phyloP scores from a whole-genome alignment of 2,797 vertebrate genomes.

The Sebastes glaucus region DNA sequence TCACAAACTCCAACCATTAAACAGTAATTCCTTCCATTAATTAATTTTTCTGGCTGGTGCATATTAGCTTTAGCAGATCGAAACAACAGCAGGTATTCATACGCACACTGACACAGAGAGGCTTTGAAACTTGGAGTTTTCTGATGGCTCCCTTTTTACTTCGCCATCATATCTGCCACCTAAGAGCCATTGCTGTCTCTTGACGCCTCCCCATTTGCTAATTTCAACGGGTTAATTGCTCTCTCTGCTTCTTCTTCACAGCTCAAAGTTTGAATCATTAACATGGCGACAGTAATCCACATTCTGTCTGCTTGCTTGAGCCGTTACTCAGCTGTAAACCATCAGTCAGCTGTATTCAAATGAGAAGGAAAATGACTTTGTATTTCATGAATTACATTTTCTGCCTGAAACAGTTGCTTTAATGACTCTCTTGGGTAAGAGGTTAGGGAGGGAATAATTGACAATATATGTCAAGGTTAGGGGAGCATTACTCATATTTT shows the following conservation, averaged over 20 bases:
- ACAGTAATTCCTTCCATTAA: slow-evolving; percentile 7
- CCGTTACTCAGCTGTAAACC: slow-evolving; percentile 53
- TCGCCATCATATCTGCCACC: neutral
- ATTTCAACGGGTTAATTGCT: slow-evolving; percentile 55
- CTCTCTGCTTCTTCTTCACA: slow-evolving; percentile 15
- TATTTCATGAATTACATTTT: slow-evolving; percentile 56
- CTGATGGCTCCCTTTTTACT: neutral
- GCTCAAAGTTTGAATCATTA: slow-evolving; percentile 57
- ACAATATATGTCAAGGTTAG: slow-evolving; percentile 31
- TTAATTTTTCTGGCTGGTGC: neutral
- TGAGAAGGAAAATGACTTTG: slow-evolving; percentile 24
- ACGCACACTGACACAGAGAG: neutral
- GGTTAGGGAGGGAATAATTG: slow-evolving; percentile 11
- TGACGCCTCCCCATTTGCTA: slow-evolving; percentile 21
- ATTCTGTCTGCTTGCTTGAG: slow-evolving; percentile 37
- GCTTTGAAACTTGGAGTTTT: neutral
- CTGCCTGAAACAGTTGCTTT: slow-evolving; percentile 51
- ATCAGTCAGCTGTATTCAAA: slow-evolving; percentile 56
- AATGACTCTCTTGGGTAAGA: slow-evolving; percentile 41
- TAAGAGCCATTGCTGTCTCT: slow-evolving; percentile 19
- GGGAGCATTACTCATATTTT: slow-evolving; percentile 24
- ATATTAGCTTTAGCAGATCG: neutral
- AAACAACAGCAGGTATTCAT: neutral
- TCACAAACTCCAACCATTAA: slow-evolving; percentile 4
- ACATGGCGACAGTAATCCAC: slow-evolving; percentile 38